phyloP scores from a whole-genome alignment of 2,113 vertebrate species.

The Chrysemys picta region DNA sequence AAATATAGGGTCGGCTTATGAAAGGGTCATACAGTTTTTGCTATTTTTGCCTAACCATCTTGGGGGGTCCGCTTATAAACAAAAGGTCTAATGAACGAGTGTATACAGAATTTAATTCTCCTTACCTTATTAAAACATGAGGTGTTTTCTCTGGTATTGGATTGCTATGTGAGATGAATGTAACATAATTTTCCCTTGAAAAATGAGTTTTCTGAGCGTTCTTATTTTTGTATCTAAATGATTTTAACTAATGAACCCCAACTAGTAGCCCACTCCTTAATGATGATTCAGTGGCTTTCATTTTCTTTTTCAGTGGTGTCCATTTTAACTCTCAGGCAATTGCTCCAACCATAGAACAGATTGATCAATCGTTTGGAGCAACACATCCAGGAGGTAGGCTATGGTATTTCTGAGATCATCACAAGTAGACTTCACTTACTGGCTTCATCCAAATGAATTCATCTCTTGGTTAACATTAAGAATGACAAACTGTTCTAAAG shows the following conservation, averaged over 20 bases:
- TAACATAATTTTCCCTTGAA: not conserved
- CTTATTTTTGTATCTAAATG: not conserved
- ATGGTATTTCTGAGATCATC: not conserved
- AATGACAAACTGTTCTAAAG: not conserved
- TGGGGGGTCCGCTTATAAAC: no score
- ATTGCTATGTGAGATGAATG: not conserved
- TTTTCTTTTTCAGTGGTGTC: slow-evolving; percentile 89
- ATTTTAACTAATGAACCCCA: not conserved
- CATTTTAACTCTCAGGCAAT: slow-evolving; percentile 99
- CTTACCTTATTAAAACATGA: not conserved
- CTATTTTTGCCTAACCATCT: no score
- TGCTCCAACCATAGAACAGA: slow-evolving; percentile 98
- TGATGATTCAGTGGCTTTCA: not conserved
- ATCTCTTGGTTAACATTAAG: not conserved
- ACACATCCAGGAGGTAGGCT: slow-evolving; percentile 97
- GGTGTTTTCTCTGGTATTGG: not conserved
- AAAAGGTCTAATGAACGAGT: no score
- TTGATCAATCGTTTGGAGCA: slow-evolving; percentile 99
- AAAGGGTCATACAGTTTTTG: no score
- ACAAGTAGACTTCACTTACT: not conserved
- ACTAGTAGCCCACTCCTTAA: not conserved
- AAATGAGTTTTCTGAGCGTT: not conserved
- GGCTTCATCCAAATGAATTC: not conserved
- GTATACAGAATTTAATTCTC: not conserved
- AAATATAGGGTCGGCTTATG: no score